Base-by-base conservation (phyloP, 2,797 vertebrate species). In the Sorex maritimensis region DNA sequence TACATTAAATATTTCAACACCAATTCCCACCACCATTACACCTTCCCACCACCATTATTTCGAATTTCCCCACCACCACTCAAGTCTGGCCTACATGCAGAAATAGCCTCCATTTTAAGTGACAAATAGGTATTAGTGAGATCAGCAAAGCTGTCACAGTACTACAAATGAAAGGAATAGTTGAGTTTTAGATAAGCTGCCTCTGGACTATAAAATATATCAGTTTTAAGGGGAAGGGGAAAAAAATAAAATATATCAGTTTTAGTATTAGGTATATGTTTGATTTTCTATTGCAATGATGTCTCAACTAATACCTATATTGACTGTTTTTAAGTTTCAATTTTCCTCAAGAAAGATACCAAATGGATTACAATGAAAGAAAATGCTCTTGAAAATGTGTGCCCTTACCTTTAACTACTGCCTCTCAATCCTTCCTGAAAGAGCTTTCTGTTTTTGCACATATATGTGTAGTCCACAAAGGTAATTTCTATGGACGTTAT, bases 401-500 rank as follows among this genome's bases (percentile, higher is more conserved):
- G 58, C n/a, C 14, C 38, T 89, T 5, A 44, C 14, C 9, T 77
- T 21, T 68, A 34, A 34, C 34, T 34, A 61, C 38, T 1, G 7
- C 24, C 49, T 15, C 5, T 77, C 21, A 1, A 4, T 0, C 34
- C 4, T 24, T 5, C 14, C 1, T 9, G 26, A 44, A 38, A 87
- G 58, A 82, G 85, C 14, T 46, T 1, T 69, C 34, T 21, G n/a
- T 24, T 61, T 55, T 49, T 69, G 34, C 26, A 81, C 24, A 52
- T 3, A 67, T 6, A 80, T 10, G 17, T 90, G 73, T 87, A 85
- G 71, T 92, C 61, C 21, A 41, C 14, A 24, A 34, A 15, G 68
- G 83, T 67, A 74, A 75, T 86, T 79, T 79, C 88, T 82, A 75
- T 88, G 24, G 23, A 82, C 67, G 44, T 79, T 68, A 74, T 93